Conservation (phyloP, 2,797 vertebrate species). For the Hydrophis major region DNA sequence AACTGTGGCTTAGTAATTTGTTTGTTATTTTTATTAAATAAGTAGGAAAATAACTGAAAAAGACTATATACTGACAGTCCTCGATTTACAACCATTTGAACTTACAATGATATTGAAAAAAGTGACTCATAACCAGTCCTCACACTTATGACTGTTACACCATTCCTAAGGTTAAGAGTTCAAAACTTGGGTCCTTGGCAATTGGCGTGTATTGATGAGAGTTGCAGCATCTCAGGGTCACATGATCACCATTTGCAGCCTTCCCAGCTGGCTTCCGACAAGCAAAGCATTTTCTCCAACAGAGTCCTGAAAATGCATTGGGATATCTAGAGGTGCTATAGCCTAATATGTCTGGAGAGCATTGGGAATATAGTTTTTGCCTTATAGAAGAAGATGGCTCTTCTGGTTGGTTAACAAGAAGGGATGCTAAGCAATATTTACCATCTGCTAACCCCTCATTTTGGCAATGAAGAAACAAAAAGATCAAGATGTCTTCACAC, state of each 20-base stretch:
- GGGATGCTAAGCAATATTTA: not conserved
- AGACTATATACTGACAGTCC: not conserved
- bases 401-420: constrained; percentile 3
- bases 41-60: not conserved
- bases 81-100: not conserved
- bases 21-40: not conserved
- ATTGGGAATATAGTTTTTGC: not conserved
- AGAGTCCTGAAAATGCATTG: not conserved
- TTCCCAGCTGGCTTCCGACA: not conserved
- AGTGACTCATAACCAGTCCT: not conserved
- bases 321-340: not conserved
- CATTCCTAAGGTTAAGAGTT: not conserved
- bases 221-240: not conserved
- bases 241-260: not conserved
- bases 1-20: not conserved
- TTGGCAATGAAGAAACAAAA: not conserved
- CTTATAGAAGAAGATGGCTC: constrained; percentile 8
- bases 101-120: not conserved
- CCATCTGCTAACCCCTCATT: too few relatives aligned
- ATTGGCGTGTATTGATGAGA: not conserved
- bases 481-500: not conserved
- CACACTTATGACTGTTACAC: not conserved
- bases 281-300: not conserved
- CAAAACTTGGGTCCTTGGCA: not conserved
- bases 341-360: not conserved